Evolutionary conservation across 1,140 invertebrate species (phyloP), one percentile per base, ranked within the genome.

Genomic region (Frieseomelitta varia): DNA sequence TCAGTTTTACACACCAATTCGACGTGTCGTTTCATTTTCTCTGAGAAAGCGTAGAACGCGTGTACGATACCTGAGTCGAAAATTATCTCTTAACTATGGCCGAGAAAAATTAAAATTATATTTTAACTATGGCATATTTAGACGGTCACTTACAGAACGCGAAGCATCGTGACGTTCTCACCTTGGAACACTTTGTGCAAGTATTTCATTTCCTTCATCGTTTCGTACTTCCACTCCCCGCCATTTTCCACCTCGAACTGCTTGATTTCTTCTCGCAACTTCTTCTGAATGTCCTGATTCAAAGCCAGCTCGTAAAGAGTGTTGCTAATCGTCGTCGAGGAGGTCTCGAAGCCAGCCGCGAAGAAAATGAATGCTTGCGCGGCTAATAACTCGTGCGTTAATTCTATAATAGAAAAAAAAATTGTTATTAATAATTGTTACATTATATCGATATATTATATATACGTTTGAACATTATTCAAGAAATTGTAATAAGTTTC

Each of bases 261-360:
- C 8, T 93, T 84, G 15, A 96, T 94, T 92, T 96, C 96, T 79
- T 94, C 84, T 15, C 92, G 90, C 10, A 96, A 68, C 84, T 93
- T 94, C 19, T 95, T 89, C 85, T 96, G 96, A 27, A 95, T 88
- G 14, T 95, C 93, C 8, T 93, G 95, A 90, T 96, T 90, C n/a
- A 91, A 86, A 4, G 96, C 96, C 39, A 97, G 87, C 74, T 94
- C 93, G 55, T 93, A 94, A 0, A 95, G 79, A 8, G 92, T 84
- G 76, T 94, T 93, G 24, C 92, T 92, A 12, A 97, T 91, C 0
- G 95, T 93, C 4, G 94, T 92, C 11, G 95, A 94, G 4, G 96
- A 96, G 0, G 96, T 96, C 79, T 96, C 96, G 78, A 95, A 96
- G 51, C 96, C 96, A 73, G 95, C 96, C 2, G 95, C n/a, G 68